Conservation (phyloP, 2,113 vertebrate species). For the Globicephala melas region DNA sequence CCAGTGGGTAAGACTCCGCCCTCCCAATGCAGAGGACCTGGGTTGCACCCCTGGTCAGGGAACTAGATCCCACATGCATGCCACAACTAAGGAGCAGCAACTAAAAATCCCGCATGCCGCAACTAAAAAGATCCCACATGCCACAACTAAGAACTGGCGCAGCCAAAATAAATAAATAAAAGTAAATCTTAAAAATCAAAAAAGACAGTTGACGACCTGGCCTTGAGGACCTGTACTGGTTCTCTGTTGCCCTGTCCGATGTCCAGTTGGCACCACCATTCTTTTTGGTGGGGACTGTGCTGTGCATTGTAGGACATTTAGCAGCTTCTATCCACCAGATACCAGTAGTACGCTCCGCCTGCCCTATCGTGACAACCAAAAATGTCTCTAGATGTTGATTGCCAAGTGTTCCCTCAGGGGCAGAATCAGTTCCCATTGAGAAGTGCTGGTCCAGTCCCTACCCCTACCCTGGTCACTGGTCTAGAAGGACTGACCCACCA, state of each 20-base stretch:
- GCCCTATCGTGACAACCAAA: background rate
- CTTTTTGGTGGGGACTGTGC: background rate
- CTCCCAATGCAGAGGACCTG: too few relatives aligned
- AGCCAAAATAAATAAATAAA: too few relatives aligned
- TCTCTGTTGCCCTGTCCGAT: background rate
- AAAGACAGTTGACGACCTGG: background rate
- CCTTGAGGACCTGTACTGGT: background rate
- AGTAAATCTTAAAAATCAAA: too few relatives aligned
- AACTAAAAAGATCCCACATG: too few relatives aligned
- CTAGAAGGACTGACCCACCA: background rate
- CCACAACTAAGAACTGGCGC: too few relatives aligned
- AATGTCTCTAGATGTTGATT: background rate
- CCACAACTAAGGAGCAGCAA: too few relatives aligned
- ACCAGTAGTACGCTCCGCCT: background rate
- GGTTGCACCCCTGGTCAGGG: too few relatives aligned
- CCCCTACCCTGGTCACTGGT: accelerated
- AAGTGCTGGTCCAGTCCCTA: background rate
- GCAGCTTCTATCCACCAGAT: background rate
- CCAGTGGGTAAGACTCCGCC: too few relatives aligned
- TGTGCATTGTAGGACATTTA: background rate
- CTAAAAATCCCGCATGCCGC: too few relatives aligned
- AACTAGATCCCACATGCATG: too few relatives aligned
- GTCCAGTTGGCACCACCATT: background rate
- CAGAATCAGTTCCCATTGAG: background rate
- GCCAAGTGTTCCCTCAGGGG: background rate